Base-by-base conservation (phyloP, 2,113 vertebrate species). In the Oreochromis spilurus region DNA sequence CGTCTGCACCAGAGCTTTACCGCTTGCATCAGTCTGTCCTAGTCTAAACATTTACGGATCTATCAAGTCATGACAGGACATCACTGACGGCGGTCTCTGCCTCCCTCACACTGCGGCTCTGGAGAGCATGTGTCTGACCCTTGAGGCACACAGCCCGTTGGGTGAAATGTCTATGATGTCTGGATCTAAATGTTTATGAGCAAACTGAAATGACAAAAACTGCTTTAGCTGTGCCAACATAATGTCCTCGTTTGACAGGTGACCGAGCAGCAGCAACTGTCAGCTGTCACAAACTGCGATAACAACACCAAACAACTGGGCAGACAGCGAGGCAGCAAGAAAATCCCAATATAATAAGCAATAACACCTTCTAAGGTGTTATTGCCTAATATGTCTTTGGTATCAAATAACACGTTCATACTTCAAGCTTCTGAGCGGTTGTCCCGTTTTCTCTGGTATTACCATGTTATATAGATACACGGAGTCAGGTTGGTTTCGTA, bases 61-160 rank as follows among this genome's bases (percentile, higher is more conserved):
- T 17, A 26, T 48, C 14, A 16, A 75, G 1, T 75, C 67, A 5
- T 29, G 67, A 45, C 67, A 11, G 43, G 70, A 77, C 70, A 31
- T 50, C 24, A 29, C 70, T 72, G 38, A 50, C 6, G 0, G 24
- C 16, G 0, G 9, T 7, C 43, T 0, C 24, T 0, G 67, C 24
- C 24, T 48, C 21, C 9, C 67, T 45, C 40, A 16, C 7, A 70
- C 6, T 12, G 65, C n/a, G 36, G 21, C 14, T 48, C 67, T 29
- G 40, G 21, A 26, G 40, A 45, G 40, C 21, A 1, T 45, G 67
- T 17, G 67, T 45, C 67, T 48, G 67, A 29, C 21, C 40, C 43
- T 14, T 70, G 62, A 70, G 62, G 19, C n/a, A 21, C 62, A 24
- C 62, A 43, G 62, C 67, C 40, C 16, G 1, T 19, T 11, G 24